Conservation (phyloP, 1,140 invertebrate genomes). For the Kradibia gibbosae region DNA sequence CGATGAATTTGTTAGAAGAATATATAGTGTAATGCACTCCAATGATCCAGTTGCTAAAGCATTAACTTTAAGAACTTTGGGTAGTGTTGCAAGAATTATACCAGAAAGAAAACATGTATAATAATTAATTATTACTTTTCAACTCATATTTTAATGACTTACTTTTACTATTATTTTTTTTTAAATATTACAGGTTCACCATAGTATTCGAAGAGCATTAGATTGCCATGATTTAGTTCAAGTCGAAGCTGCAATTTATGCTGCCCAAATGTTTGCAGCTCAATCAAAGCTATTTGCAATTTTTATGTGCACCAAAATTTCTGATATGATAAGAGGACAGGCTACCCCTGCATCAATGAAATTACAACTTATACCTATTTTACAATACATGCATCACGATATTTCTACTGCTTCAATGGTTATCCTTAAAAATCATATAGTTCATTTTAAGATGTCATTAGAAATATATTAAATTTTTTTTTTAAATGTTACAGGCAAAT, state of each 20-base stretch:
- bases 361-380: slow-evolving; percentile 89
- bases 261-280: slow-evolving; percentile 92
- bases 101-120: slow-evolving; percentile 87
- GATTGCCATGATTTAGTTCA: slow-evolving; percentile 97
- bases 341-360: slow-evolving; percentile 94
- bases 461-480: slow-evolving; percentile 24
- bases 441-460: too few species aligned
- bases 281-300: slow-evolving; percentile 96
- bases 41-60: slow-evolving; percentile 97
- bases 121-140: neutral
- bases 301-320: slow-evolving; percentile 95
- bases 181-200: slow-evolving; percentile 80
- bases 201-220: slow-evolving; percentile 90
- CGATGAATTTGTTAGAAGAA: slow-evolving; percentile 93
- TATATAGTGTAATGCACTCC: slow-evolving; percentile 96
- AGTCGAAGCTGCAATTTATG: slow-evolving; percentile 96
- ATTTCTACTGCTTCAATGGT: slow-evolving; percentile 87
- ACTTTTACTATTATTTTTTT: slow-evolving; percentile 18
- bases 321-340: slow-evolving; percentile 94
- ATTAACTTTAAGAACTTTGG: slow-evolving; percentile 90
- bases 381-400: slow-evolving; percentile 96
- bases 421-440: too few species aligned
- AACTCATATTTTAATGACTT: neutral
- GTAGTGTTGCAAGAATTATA: slow-evolving; percentile 93
- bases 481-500: slow-evolving; percentile 72